Evolutionary conservation across 1,140 invertebrate species (phyloP), one percentile per base, ranked within the genome.

Genomic region (Camponotus pennsylvanicus): DNA sequence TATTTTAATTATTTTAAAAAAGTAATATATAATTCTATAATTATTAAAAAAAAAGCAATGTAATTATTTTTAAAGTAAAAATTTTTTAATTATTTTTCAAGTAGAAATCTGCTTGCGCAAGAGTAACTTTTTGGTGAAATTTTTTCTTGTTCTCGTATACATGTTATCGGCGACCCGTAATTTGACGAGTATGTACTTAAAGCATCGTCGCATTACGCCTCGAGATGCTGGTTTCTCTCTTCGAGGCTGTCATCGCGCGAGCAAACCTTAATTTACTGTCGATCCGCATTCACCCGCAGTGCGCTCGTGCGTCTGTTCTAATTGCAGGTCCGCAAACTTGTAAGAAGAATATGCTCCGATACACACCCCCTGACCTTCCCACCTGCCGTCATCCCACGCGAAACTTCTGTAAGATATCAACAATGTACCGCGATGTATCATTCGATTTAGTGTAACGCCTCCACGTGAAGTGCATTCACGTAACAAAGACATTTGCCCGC

Each of bases 221-320:
- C 52, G 57, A 76, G 83, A 77, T 80, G 63, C 18, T 42, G 5
- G 21, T 34, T 59, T 64, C 45, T 69, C 18, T 78, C 63, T 78
- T 75, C 61, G 55, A 75, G 85, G 90, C 92, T 76, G 90, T 93
- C 92, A 91, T 92, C 92, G 89, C 90, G 90, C 91, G 88, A 93
- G 73, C 89, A 86, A 86, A 63, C 55, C 73, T 89, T 93, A 93
- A 94, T 94, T 94, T 94, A 94, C 91, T 80, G 90, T 89, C 86
- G 88, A 75, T 90, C 64, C 93, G 93, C 92, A 93, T 91, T 93
- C 93, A 93, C 92, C 92, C 93, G 93, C 92, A 91, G 91, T 92
- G 92, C 91, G 91, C 93, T 88, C 92, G 91, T 91, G 91, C 91
- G 92, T 93, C 88, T 91, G 91, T 86, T 94, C 92, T 93, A 94